Evolutionary conservation across 2,797 vertebrate genomes (phyloP).

Genomic region (Serranus cabrilla): DNA sequence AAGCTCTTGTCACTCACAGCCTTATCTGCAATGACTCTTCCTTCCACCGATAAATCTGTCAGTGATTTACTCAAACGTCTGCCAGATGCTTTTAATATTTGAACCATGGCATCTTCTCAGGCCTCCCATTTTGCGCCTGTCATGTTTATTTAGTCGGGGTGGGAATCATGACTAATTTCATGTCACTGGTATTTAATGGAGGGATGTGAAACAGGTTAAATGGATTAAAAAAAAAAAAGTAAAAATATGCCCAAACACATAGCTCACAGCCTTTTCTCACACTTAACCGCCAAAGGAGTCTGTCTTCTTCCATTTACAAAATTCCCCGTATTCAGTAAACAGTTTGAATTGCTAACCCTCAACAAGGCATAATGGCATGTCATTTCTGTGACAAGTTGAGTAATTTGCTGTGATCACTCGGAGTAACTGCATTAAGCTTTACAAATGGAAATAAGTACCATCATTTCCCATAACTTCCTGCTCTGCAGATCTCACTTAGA

Average conservation of each 20-base stretch:
- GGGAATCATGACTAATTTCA: slow-evolving; percentile 62
- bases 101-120: slow-evolving; percentile 59
- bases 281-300: slow-evolving; percentile 11
- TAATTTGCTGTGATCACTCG: slow-evolving; percentile 32
- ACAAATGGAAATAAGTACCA: slow-evolving; percentile 4
- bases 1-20: slow-evolving; percentile 42
- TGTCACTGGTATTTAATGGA: slow-evolving; percentile 50
- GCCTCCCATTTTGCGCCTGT: slow-evolving; percentile 58
- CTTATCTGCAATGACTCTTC: slow-evolving; percentile 53
- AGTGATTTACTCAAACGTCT: slow-evolving; percentile 43
- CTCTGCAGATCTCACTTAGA: not conserved
- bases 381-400: slow-evolving; percentile 26
- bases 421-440: slow-evolving; percentile 21
- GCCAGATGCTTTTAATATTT: slow-evolving; percentile 67
- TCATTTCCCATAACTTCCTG: not conserved
- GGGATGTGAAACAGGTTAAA: slow-evolving; percentile 38
- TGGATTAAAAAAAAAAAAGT: slow-evolving; percentile 24
- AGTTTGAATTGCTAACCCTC: slow-evolving; percentile 8
- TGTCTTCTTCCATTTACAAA: not conserved
- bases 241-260: slow-evolving; percentile 27
- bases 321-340: slow-evolving; percentile 18
- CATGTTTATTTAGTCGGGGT: slow-evolving; percentile 63
- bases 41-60: slow-evolving; percentile 61
- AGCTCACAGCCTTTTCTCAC: not conserved
- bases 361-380: slow-evolving; percentile 10